These are phyloP conservation scores for Epinotia brunnichana DNA, from an alignment of 2,888 invertebrate genomes.

Conservation along the genomic window DNA sequence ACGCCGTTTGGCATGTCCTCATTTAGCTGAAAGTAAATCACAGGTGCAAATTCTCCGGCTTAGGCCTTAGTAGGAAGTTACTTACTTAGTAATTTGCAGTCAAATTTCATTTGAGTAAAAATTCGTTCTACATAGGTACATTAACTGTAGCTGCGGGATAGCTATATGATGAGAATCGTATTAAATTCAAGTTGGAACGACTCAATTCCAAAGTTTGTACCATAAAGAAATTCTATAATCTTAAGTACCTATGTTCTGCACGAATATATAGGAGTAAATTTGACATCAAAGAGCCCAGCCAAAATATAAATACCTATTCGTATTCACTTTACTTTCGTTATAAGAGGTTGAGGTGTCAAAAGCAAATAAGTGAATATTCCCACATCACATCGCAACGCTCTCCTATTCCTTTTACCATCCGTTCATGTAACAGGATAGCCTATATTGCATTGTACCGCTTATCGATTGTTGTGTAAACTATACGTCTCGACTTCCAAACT, in stretches of 20 bases:
- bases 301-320: neutral
- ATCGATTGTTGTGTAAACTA: constrained; percentile 26
- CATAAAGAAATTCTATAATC: neutral
- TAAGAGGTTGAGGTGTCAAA: constrained; percentile 11
- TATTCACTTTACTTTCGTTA: constrained; percentile 11
- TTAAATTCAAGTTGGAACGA: too few species aligned
- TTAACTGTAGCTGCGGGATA: neutral
- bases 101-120: neutral
- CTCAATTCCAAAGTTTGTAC: neutral
- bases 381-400: neutral
- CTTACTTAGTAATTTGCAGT: constrained; percentile 16
- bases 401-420: constrained; percentile 17
- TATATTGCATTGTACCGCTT: constrained; percentile 34
- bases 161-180: neutral
- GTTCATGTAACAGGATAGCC: constrained; percentile 28
- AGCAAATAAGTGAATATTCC: constrained; percentile 6
- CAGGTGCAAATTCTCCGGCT: constrained; percentile 25
- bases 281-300: too few species aligned
- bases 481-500: constrained; percentile 30
- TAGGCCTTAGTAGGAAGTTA: constrained; percentile 16
- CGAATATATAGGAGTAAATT: too few species aligned
- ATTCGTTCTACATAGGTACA: neutral
- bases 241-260: neutral
- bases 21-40: constrained; percentile 23
- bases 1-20: constrained; percentile 28